Evolutionary conservation across 2,888 invertebrate species (phyloP), one percentile per base, ranked within the genome.

Genomic region (Drepana falcataria): DNA sequence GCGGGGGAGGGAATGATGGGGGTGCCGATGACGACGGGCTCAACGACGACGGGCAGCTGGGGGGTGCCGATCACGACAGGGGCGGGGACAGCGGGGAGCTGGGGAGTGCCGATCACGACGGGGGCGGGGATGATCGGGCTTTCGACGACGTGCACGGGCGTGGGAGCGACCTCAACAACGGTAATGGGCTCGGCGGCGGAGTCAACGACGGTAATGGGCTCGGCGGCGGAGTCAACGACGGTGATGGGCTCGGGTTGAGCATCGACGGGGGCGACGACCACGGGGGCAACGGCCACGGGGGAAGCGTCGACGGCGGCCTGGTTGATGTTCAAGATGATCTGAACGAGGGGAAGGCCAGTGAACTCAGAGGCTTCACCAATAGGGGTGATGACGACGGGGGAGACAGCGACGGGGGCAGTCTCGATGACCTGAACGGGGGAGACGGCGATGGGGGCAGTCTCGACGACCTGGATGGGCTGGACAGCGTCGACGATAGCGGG

Each of bases 261-360:
- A 6, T 44, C 53, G 3, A 47, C 49, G 51, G 48, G 47, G 35
- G 40, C 47, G 2, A 48, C 51, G 44, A 21, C 44, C 35, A 53
- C 56, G 37, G 51, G 51, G 9, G 40, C 33, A 2, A 51, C 51
- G 51, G 51, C 41, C 2, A 51, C 51, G 40, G 51, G 51, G 34
- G 48, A 48, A 47, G 53, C 41, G 35, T 44, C 49, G 37, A 52
- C 44, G 48, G n/a, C n/a, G 48, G 48, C 37, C 40, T 53, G 35
- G 51, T 57, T 57, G 41, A 57, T 54, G 55, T 57, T 57, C 41
- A 57, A 51, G 44, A 57, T 55, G 47, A 57, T 48, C 55, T 57
- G 57, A 47, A 57, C 57, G 41, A 57, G 57, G 48, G 55, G 57
- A 47, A 41, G 9, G 49, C 33, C 49, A 4, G 51, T 40, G 51